Evolutionary conservation across 2,888 invertebrate species (phyloP).

Genomic region (Alloplasta piceator): DNA sequence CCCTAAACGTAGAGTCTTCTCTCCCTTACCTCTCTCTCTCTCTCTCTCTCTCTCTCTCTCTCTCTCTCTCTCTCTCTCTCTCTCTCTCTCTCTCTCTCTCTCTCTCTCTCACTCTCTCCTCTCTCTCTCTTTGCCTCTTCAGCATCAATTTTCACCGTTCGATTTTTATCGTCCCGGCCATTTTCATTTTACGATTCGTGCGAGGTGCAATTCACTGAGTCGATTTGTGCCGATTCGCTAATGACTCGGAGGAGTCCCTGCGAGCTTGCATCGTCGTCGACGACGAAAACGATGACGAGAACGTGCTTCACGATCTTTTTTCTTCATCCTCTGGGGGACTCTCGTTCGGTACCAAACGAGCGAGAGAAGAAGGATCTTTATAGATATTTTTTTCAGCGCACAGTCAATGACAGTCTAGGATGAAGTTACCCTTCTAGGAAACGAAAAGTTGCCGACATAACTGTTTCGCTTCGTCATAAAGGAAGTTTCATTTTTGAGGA

Average conservation of each 20-base stretch:
- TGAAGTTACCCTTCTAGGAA: neutral
- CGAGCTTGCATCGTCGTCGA: constrained; percentile 18
- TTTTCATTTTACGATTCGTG: constrained; percentile 45
- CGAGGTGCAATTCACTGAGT: constrained; percentile 39
- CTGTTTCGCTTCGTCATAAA: too few relatives aligned
- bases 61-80: neutral
- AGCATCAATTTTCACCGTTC: constrained; percentile 19
- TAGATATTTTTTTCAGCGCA: too few relatives aligned
- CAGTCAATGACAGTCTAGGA: constrained; percentile 1
- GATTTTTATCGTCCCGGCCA: constrained; percentile 37
- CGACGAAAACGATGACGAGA: constrained; percentile 8
- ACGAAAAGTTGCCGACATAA: neutral
- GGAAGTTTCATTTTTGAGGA: too few relatives aligned
- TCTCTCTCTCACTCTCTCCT: neutral
- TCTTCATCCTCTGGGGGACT: neutral
- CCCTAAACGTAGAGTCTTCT: constrained; percentile 29
- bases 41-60: neutral
- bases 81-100: neutral
- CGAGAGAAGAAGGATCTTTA: neutral
- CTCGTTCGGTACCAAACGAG: constrained; percentile 4
- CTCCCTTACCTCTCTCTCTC: neutral
- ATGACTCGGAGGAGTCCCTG: constrained; percentile 31
- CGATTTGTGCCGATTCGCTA: constrained; percentile 55
- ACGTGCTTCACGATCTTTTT: constrained; percentile 29
- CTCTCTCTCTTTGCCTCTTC: neutral